phyloP scores from a whole-genome alignment of 2,113 vertebrate species.

The Oryzias melastigma region DNA sequence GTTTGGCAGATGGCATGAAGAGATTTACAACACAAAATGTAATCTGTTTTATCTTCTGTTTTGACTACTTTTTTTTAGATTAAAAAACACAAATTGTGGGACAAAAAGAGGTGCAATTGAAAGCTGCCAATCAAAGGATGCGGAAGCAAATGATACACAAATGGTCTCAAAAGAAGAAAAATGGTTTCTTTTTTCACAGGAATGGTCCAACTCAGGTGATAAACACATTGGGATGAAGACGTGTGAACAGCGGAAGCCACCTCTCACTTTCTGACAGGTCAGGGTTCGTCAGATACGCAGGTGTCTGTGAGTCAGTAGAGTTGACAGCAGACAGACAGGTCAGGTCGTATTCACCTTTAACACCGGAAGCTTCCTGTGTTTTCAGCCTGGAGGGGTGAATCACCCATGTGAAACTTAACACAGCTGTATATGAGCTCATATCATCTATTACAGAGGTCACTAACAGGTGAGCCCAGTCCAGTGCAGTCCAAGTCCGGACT shows the following conservation, averaged over 20 bases:
- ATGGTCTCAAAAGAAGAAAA: no score
- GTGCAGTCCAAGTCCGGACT: no score
- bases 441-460: no score
- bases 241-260: conserved; percentile 12
- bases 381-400: conserved; percentile 24
- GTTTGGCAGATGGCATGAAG: no score
- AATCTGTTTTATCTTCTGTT: no score
- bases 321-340: conserved; percentile 29
- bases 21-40: no score
- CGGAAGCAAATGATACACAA: no score
- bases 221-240: conserved; percentile 29
- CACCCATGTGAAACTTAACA: not conserved
- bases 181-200: not conserved
- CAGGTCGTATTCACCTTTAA: conserved; percentile 30
- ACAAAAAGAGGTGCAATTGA: no score
- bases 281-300: conserved; percentile 29
- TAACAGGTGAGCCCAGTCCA: no score
- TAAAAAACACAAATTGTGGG: no score
- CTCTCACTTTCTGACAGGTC: conserved; percentile 22
- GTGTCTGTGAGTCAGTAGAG: conserved; percentile 43
- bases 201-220: conserved; percentile 12
- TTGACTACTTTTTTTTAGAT: no score
- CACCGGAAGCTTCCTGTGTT: conserved; percentile 10
- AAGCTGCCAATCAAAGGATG: no score
- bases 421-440: not conserved